Evolutionary conservation across 2,113 vertebrate genomes (phyloP).

Genomic region (Calidris pugnax): DNA sequence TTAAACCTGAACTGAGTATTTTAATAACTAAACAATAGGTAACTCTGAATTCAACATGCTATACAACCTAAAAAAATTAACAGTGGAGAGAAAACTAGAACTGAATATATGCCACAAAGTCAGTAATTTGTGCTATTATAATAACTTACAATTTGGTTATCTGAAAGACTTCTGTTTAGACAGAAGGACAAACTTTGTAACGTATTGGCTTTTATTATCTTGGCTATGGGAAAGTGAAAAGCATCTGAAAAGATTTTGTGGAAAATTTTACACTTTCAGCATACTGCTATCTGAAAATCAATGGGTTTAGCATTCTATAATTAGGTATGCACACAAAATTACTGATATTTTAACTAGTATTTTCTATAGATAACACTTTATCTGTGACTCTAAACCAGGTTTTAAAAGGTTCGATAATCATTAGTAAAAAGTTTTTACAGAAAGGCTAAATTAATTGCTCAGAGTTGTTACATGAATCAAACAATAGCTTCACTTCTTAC

Average conservation of each 20-base stretch:
- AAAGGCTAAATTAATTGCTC: background rate
- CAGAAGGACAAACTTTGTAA: background rate
- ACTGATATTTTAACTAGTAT: background rate
- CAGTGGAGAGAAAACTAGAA: background rate
- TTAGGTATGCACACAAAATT: background rate
- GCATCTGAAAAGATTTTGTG: background rate
- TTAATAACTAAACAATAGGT: background rate
- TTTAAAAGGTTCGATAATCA: background rate
- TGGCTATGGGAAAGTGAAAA: background rate
- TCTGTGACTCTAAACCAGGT: background rate
- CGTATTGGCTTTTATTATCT: background rate
- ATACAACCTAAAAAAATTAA: background rate
- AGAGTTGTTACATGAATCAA: background rate
- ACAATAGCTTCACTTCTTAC: background rate
- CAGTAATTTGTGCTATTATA: background rate
- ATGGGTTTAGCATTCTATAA: background rate
- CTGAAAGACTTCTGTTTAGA: background rate
- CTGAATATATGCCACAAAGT: background rate
- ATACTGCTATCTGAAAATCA: background rate
- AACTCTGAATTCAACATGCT: background rate
- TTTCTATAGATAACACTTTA: background rate
- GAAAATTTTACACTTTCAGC: background rate
- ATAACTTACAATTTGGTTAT: background rate
- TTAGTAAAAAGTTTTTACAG: background rate
- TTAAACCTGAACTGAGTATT: background rate